A percentile compares a stretch with the other conserved stretches of the same genome.
These are phyloP conservation scores for Candoia aspera DNA, from an alignment of 2,113 vertebrate species.

Conservation along the genomic window DNA sequence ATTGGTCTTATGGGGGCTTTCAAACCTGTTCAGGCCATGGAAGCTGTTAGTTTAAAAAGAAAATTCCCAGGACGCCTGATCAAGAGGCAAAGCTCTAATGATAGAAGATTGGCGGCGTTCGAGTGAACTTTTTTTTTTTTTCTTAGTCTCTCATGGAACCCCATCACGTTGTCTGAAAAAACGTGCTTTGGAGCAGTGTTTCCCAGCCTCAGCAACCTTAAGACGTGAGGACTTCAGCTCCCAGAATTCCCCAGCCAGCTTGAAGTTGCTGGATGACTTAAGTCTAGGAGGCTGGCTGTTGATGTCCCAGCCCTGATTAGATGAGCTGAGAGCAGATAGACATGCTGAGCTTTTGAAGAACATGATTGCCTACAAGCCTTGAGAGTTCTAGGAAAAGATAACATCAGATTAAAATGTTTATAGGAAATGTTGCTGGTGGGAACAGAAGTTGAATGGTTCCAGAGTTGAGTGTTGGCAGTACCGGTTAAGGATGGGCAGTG, in stretches of 20 bases:
- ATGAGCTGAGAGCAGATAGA: background rate
- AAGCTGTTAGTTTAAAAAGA: too few species aligned
- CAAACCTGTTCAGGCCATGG: too few species aligned
- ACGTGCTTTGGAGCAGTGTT: background rate
- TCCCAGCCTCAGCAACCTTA: background rate
- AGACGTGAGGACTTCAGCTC: background rate
- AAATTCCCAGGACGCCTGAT: too few species aligned
- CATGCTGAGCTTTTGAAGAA: background rate
- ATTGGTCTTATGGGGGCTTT: too few species aligned
- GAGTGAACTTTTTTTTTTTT: too few species aligned
- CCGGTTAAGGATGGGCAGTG: background rate
- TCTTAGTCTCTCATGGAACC: too few species aligned
- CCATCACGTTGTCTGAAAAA: too few species aligned
- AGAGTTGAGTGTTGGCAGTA: background rate
- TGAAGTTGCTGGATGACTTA: background rate
- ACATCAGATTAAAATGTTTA: background rate
- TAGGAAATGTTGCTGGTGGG: background rate
- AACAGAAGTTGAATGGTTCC: background rate
- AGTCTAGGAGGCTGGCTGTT: background rate
- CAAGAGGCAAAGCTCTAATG: too few species aligned
- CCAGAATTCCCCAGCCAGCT: background rate
- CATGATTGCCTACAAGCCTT: too few species aligned
- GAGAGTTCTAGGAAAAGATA: background rate
- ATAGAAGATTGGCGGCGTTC: too few species aligned
- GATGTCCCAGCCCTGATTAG: background rate